Evolutionary conservation across 2,113 vertebrate genomes (phyloP).

Genomic region (Mola mola): DNA sequence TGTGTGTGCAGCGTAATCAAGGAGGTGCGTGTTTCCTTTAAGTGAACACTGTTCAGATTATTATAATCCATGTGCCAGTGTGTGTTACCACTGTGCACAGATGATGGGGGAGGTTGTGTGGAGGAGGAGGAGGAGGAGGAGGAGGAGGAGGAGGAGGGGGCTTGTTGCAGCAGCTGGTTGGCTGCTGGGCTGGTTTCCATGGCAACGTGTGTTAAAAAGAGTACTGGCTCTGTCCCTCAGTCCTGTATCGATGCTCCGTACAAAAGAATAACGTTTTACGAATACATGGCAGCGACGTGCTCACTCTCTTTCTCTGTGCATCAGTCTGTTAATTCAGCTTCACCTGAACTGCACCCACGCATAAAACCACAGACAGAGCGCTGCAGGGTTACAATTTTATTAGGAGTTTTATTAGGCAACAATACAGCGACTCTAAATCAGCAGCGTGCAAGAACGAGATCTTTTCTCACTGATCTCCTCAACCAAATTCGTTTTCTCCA

Average conservation of each 20-base stretch:
- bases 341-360: too few relatives aligned
- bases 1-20: too few relatives aligned
- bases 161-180: slow-evolving; percentile 72
- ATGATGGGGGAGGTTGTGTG: slow-evolving; percentile 9
- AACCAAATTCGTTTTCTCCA: slow-evolving; percentile 21
- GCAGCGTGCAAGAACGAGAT: too few relatives aligned
- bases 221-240: slow-evolving; percentile 62
- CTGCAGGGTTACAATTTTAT: too few relatives aligned
- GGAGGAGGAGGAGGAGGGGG: slow-evolving; percentile 2
- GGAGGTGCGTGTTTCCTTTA: not conserved
- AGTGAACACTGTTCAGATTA: slow-evolving; percentile 22
- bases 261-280: slow-evolving; percentile 69
- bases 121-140: not conserved
- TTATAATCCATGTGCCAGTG: slow-evolving; percentile 61
- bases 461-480: slow-evolving; percentile 1
- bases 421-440: not conserved
- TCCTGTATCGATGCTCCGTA: slow-evolving; percentile 62
- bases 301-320: too few relatives aligned
- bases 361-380: too few relatives aligned
- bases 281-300: too few relatives aligned
- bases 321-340: too few relatives aligned
- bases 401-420: slow-evolving; percentile 12
- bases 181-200: slow-evolving; percentile 78
- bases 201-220: slow-evolving; percentile 59
- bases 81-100: slow-evolving; percentile 49